Percentiles rank a stretch among this genome's conserved stretches.
Evolutionary conservation across 1,140 invertebrate species (phyloP).

Genomic region (Sinella curviseta): DNA sequence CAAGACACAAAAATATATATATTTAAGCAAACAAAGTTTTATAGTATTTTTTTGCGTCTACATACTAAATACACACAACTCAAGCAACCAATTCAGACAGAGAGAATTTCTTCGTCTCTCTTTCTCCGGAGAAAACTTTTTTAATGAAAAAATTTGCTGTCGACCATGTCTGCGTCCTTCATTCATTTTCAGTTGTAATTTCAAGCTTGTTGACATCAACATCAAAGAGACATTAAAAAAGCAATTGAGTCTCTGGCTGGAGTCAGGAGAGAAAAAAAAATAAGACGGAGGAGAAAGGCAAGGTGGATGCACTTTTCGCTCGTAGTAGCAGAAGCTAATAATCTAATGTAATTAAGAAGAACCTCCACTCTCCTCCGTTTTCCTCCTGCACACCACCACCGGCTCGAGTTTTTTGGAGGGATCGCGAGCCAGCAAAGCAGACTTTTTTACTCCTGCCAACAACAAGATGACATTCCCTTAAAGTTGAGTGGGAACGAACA

Average conservation of each 20-base stretch:
- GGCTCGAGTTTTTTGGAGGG: too few relatives aligned
- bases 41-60: too few relatives aligned
- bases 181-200: neutral
- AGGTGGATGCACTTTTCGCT: neutral
- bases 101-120: neutral
- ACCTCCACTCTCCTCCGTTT: neutral
- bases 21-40: neutral
- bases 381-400: neutral
- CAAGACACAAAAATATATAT: too few relatives aligned
- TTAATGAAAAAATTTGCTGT: too few relatives aligned
- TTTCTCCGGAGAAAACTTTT: neutral
- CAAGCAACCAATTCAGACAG: too few relatives aligned
- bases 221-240: neutral
- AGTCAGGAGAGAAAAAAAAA: neutral
- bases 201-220: neutral
- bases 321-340: neutral
- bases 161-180: neutral
- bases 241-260: neutral
- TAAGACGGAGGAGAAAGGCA: neutral
- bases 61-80: too few relatives aligned
- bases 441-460: neutral
- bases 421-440: neutral
- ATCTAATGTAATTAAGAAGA: slow-evolving; percentile 1
- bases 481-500: too few relatives aligned
- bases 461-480: neutral